Conservation (phyloP, 2,113 vertebrate genomes). For the Zosterops lateralis region DNA sequence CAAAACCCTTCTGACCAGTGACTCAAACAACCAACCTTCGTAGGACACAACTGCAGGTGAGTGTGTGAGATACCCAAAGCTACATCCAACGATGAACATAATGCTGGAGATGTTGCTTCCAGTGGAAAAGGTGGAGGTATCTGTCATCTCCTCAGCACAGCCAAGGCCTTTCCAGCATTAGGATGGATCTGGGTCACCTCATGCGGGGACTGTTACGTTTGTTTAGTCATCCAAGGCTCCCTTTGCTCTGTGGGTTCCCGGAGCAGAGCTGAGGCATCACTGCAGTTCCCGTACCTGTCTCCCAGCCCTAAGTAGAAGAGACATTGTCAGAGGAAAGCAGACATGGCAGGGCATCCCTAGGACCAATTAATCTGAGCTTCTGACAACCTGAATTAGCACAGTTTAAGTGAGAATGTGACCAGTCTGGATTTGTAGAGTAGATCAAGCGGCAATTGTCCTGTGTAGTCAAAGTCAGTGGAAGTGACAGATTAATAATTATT, state of each 20-base stretch:
- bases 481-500: conserved; percentile 44
- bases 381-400: conserved; percentile 40
- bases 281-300: background rate
- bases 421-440: background rate
- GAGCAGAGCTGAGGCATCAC: background rate
- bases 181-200: background rate
- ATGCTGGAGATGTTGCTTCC: background rate
- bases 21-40: background rate
- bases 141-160: background rate
- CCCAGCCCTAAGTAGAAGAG: background rate
- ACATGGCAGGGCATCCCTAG: background rate
- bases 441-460: background rate
- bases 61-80: background rate
- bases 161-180: background rate
- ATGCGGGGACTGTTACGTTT: background rate
- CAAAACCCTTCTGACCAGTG: background rate
- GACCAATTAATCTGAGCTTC: conserved; percentile 35
- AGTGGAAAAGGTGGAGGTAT: background rate
- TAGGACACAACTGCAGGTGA: background rate
- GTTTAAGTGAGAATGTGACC: conserved; percentile 20
- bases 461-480: conserved; percentile 31
- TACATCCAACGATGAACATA: background rate
- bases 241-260: background rate
- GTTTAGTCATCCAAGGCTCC: conserved; percentile 9
- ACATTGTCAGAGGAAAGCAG: conserved; percentile 22